Base-by-base conservation (phyloP, 2,888 invertebrate genomes). In the Apotomis turbidana region DNA sequence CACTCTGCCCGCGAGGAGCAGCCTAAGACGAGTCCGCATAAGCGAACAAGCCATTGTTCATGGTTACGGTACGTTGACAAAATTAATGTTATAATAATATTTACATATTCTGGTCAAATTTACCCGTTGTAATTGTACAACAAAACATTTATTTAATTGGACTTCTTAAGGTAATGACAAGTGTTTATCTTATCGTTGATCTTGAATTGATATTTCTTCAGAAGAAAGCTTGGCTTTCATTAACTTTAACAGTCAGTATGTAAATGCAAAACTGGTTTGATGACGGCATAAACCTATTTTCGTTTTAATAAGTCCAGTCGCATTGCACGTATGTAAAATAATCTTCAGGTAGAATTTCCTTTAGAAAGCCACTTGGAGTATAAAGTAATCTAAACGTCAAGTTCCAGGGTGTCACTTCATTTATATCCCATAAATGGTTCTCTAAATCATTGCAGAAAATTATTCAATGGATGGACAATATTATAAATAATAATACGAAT, bases 11-110 rank as follows among this genome's bases (percentile, higher is more conserved):
- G 78, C 80, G 70, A 87, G 87, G 80, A 86, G 86, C 61, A 85
- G 83, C 63, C 82, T 85, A 73, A 84, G 93, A 80, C 88, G 92
- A 61, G 93, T 93, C 49, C 89, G 93, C 78, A 93, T 93, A 81
- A 91, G 91, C 78, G 87, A 91, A 76, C 83, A 87, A 73, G 90
- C 93, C 44, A 85, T 87, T 77, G 86, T 93, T 70, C 85, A 90
- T 77, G 93, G 90, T 81, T 93, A 93, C 80, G 93, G 93, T 93
- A 90, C 77, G 91, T 90, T 80, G 64, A 59, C 66, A 75, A 77
- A 67, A 71, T 75, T 76, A 67, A 77, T 51, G 15, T 71, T 52
- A 62, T 62, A 49, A 49, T 38, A 60, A 60, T 63, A 27, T 60
- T 70, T 57, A 27, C 27, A 27, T 27, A 54, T 67, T 67, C 67